These are phyloP conservation scores for Sapajus apella DNA, from an alignment of 2,113 vertebrate genomes.

Conservation along the genomic window DNA sequence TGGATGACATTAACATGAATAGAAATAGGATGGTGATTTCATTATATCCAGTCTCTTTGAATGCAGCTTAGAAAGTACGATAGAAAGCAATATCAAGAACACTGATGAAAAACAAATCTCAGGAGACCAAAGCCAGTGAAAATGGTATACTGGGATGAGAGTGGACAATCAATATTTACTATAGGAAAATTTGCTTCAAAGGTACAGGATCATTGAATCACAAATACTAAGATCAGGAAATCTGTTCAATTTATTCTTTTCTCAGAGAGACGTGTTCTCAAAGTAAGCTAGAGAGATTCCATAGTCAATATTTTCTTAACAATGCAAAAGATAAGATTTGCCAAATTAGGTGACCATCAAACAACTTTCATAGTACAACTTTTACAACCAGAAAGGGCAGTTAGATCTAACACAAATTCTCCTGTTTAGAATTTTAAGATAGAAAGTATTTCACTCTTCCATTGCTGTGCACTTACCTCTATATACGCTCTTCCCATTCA, in stretches of 20 bases:
- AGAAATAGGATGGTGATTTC: not conserved
- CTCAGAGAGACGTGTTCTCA: not conserved
- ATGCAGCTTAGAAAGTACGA: not conserved
- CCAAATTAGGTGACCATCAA: not conserved
- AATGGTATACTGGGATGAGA: not conserved
- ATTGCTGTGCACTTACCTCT: not conserved
- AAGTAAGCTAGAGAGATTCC: not conserved
- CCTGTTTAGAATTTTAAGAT: not conserved
- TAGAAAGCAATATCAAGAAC: not conserved
- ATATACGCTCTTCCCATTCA: fast-evolving
- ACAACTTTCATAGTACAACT: not conserved
- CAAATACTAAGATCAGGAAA: not conserved
- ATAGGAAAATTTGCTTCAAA: not conserved
- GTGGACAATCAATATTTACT: not conserved
- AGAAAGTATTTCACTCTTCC: too few relatives aligned
- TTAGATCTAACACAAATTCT: not conserved
- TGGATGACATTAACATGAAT: not conserved
- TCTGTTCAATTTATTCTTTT: not conserved
- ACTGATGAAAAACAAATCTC: not conserved
- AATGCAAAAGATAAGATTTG: not conserved
- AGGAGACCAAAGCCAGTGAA: not conserved
- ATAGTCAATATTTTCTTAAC: not conserved
- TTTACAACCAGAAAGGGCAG: not conserved
- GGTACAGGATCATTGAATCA: not conserved
- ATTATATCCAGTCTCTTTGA: not conserved